A percentile compares a stretch with the other conserved stretches of the same genome.
phyloP scores from a whole-genome alignment of 2,113 vertebrate genomes.

The Gymnobelideus leadbeateri region DNA sequence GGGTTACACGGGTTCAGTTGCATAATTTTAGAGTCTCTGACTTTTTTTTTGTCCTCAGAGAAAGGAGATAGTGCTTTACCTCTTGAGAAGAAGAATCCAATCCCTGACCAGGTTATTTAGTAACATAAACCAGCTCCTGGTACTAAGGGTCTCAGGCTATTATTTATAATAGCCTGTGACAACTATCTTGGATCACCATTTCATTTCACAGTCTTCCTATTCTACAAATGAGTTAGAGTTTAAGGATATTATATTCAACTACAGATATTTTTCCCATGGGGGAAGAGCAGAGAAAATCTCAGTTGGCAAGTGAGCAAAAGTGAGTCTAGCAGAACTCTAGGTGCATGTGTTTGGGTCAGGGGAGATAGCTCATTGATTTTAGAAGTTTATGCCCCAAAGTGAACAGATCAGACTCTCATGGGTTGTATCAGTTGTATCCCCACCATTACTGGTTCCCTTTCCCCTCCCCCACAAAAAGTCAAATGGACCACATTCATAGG shows the following conservation, averaged over 20 bases:
- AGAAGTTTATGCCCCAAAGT: not conserved
- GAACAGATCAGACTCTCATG: not conserved
- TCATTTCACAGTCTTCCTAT: slow-evolving; percentile 42
- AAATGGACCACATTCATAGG: not conserved
- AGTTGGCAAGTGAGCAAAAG: not conserved
- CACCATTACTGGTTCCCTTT: not conserved
- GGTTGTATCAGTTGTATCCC: not conserved
- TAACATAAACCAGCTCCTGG: not conserved
- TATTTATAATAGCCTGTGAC: not conserved
- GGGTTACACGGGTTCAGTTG: not conserved
- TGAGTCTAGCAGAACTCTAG: not conserved
- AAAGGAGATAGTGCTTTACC: not conserved
- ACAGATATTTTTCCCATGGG: not conserved
- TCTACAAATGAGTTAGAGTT: slow-evolving; percentile 48
- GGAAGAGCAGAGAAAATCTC: not conserved
- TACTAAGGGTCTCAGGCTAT: not conserved
- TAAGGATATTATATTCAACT: not conserved
- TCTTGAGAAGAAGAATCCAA: not conserved
- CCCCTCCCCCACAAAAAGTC: not conserved
- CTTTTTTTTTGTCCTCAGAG: not conserved
- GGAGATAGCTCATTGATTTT: not conserved
- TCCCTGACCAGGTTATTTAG: not conserved
- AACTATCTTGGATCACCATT: slow-evolving; percentile 31
- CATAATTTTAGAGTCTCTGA: not conserved
- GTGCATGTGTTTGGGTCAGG: not conserved